These are phyloP conservation scores for Ammospiza nelsoni DNA, from an alignment of 2,113 vertebrate genomes.

Conservation along the genomic window DNA sequence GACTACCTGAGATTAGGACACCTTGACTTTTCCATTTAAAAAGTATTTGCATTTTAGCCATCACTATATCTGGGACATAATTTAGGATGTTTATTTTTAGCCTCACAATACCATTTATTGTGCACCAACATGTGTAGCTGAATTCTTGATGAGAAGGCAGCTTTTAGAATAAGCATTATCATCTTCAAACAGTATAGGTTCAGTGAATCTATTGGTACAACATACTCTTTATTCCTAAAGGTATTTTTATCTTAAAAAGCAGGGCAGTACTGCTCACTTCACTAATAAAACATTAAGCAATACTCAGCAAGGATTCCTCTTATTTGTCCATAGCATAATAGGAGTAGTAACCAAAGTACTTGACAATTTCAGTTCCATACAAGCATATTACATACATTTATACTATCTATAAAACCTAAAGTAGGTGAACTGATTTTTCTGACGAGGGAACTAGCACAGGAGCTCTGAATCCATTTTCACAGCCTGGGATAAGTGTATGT, in stretches of 20 bases:
- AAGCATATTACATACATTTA: background rate
- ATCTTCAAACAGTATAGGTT: background rate
- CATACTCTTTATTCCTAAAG: background rate
- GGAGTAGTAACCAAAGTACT: background rate
- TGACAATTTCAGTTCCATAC: background rate
- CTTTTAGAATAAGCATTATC: background rate
- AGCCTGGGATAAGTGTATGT: background rate
- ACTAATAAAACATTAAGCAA: background rate
- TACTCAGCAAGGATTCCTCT: background rate
- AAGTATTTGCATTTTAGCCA: background rate
- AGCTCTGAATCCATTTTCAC: background rate
- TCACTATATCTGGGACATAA: background rate
- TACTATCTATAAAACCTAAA: background rate
- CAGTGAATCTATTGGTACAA: background rate
- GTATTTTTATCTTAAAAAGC: background rate
- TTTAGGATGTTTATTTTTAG: background rate
- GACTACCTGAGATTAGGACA: background rate
- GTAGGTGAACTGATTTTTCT: background rate
- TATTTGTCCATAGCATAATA: background rate
- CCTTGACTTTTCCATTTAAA: background rate
- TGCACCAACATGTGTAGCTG: background rate
- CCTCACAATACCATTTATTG: background rate
- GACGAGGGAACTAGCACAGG: background rate
- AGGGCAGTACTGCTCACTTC: background rate
- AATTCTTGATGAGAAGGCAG: background rate